Base-by-base conservation (phyloP, 1,140 invertebrate genomes). In the Atopsyche davidsoni region DNA sequence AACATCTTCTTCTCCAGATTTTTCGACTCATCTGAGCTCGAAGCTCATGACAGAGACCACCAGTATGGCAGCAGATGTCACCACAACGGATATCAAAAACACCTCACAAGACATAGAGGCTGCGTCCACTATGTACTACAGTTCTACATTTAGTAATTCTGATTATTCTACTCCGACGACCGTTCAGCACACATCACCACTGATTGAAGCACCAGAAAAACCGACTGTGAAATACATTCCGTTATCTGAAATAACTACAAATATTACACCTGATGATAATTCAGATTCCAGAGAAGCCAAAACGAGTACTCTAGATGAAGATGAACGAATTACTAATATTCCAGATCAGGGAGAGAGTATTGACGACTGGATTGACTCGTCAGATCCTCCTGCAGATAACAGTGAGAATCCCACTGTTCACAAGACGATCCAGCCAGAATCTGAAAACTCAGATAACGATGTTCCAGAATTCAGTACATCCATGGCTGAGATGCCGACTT, bases 101-200 rank as follows among this genome's bases (percentile, higher is more conserved):
- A 36, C 17, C 10, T 22, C 38, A 14, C 34, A 55, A 47, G 55
- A 57, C 38, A 53, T 53, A 13, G 47, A 51, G 38, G 36, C 51
- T 7, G 46, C 42, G 2, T 57, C 55, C 2, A 57, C 55, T 18
- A 25, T 36, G 10, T 57, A 57, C 32, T 57, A 53, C 13, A 46
- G 47, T 35, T 14, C 47, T 2, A 46, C 35, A 10, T 53, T 14
- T 13, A 21, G 22, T 42, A 53, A 51, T 24, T 18, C n/a, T 7
- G 42, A 35, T 19, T 34, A 46, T 22, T 25, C 40, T 7, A 16
- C 32, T 19, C 31, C 50, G 3, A 53, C 50, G 11, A 25, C 21
- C 1, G 9, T 44, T 21, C 21, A 31, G 28, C 28, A 39, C n/a
- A 36, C 17, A 7, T 25, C 40, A 28, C 25, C 23, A 2, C 4